These are phyloP conservation scores for Thamnophis elegans DNA, from an alignment of 2,797 vertebrate genomes.

Conservation along the genomic window DNA sequence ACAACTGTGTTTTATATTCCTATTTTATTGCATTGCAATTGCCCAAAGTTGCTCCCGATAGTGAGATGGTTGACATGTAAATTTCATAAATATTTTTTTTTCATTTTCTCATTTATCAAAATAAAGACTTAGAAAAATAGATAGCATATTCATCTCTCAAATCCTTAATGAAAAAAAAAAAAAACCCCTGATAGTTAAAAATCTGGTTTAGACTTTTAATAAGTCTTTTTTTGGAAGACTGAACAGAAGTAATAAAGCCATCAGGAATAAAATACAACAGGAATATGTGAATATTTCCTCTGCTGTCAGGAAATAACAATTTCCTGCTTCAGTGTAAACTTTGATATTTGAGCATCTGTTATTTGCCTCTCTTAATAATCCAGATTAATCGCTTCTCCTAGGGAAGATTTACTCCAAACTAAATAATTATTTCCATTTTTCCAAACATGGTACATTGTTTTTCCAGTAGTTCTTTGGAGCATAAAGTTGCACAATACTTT, in stretches of 20 bases:
- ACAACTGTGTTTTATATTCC: neutral
- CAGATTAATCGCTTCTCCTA: conserved; percentile 2
- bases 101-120: neutral
- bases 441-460: neutral
- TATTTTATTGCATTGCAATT: neutral
- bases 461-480: neutral
- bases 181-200: conserved; percentile 30
- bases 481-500: neutral
- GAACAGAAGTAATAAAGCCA: conserved; percentile 36
- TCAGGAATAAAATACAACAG: conserved; percentile 15
- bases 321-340: neutral
- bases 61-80: neutral
- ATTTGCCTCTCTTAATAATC: conserved; percentile 9
- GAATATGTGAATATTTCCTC: conserved; percentile 41
- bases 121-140: neutral
- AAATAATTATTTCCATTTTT: conserved; percentile 13
- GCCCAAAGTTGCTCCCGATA: neutral
- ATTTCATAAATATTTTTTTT: neutral
- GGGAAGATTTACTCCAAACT: neutral
- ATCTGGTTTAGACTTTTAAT: conserved; percentile 35
- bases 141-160: conserved; percentile 14
- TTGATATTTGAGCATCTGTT: conserved; percentile 14
- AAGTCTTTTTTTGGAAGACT: conserved; percentile 37
- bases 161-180: conserved; percentile 42
- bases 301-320: conserved; percentile 24